These are phyloP conservation scores for Lepidurus couesii DNA, from an alignment of 1,140 invertebrate genomes.

Conservation along the genomic window DNA sequence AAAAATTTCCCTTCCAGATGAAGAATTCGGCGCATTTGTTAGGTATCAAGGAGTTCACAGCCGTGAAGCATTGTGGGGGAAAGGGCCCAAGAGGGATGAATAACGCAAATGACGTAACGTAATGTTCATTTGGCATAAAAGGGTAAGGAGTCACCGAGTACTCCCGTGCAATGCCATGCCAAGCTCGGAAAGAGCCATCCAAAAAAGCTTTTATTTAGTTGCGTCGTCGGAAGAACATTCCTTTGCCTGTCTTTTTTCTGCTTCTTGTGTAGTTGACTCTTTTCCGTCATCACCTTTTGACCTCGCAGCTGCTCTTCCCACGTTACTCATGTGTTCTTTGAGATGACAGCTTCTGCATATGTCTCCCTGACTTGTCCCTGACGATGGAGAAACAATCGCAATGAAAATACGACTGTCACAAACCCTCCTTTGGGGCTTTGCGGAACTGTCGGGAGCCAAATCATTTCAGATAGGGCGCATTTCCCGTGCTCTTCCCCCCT, in stretches of 20 bases:
- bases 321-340: constrained; percentile 22
- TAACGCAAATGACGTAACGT: neutral
- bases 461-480: neutral
- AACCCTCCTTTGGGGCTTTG: neutral
- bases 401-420: constrained; percentile 11
- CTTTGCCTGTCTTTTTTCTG: neutral
- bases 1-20: neutral
- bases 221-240: constrained; percentile 20
- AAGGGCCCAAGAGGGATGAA: neutral
- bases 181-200: neutral
- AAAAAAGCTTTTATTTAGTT: constrained; percentile 20
- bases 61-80: neutral
- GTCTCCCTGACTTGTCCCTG: neutral
- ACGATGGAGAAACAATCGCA: constrained; percentile 11
- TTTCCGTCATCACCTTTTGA: constrained; percentile 22
- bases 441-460: neutral
- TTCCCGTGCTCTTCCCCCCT: neutral
- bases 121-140: neutral
- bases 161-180: neutral
- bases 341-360: constrained; percentile 4
- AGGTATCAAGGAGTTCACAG: neutral
- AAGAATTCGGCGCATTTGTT: neutral
- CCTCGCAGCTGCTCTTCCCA: constrained; percentile 13
- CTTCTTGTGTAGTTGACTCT: neutral
- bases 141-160: neutral